Percentiles rank a stretch among this genome's conserved stretches.
These are phyloP conservation scores for Serripes groenlandicus DNA, from an alignment of 2,888 invertebrate species.

Conservation along the genomic window DNA sequence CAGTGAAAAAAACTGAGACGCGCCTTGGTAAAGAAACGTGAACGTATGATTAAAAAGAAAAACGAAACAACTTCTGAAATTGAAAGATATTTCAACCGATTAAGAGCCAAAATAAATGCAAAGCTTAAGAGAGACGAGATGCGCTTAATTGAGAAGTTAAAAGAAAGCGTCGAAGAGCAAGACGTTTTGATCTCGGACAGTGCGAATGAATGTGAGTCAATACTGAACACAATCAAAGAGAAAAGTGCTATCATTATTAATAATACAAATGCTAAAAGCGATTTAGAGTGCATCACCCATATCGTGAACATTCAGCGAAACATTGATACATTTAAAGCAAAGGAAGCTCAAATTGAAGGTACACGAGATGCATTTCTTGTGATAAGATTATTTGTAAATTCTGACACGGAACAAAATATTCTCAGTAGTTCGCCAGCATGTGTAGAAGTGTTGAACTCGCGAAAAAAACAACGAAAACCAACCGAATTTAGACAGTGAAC, in stretches of 20 bases:
- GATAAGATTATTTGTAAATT: slow-evolving; percentile 59
- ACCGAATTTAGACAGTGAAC: slow-evolving; percentile 43
- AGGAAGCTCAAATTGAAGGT: slow-evolving; percentile 24
- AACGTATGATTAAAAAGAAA: slow-evolving; percentile 54
- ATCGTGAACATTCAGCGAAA: slow-evolving; percentile 3
- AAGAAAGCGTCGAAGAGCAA: slow-evolving; percentile 51
- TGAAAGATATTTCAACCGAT: slow-evolving; percentile 44
- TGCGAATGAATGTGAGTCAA: slow-evolving; percentile 15
- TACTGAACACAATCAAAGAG: neutral
- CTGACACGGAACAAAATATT: slow-evolving; percentile 49
- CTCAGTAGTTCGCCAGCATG: slow-evolving; percentile 42
- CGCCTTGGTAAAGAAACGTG: slow-evolving; percentile 37
- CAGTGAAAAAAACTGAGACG: slow-evolving; percentile 28
- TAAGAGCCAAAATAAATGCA: slow-evolving; percentile 39
- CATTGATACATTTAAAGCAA: slow-evolving; percentile 8
- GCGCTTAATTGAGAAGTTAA: slow-evolving; percentile 32
- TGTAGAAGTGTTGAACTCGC: slow-evolving; percentile 61
- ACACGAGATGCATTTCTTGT: slow-evolving; percentile 58
- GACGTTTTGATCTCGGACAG: slow-evolving; percentile 17
- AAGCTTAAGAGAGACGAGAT: slow-evolving; percentile 51
- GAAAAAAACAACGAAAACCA: slow-evolving; percentile 17
- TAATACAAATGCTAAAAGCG: neutral
- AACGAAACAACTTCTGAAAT: slow-evolving; percentile 53
- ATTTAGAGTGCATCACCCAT: slow-evolving; percentile 13
- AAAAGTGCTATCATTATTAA: slow-evolving; percentile 27